These are phyloP conservation scores for Paralichthys olivaceus DNA, from an alignment of 2,113 vertebrate species.

Conservation along the genomic window DNA sequence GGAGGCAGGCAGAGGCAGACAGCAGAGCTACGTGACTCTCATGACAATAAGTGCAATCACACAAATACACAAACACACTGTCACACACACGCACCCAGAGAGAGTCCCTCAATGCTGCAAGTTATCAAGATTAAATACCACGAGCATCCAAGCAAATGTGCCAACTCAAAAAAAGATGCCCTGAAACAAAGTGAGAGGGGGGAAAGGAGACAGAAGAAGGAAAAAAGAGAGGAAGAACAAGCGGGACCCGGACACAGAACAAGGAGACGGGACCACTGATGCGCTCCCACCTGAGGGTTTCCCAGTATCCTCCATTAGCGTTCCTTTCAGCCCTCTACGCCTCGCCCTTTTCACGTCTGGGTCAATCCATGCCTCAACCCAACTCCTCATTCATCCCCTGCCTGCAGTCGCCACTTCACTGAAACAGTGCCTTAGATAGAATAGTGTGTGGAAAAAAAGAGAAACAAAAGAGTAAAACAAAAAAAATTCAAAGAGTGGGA, in stretches of 20 bases:
- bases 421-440: slow-evolving; percentile 48
- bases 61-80: slow-evolving; percentile 39
- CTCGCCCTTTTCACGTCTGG: slow-evolving; percentile 39
- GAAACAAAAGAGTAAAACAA: not conserved
- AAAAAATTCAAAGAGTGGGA: slow-evolving; percentile 51
- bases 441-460: slow-evolving; percentile 23
- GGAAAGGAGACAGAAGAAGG: not conserved
- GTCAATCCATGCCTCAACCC: slow-evolving; percentile 57
- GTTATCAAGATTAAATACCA: slow-evolving; percentile 53
- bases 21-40: slow-evolving; percentile 72
- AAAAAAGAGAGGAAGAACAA: not conserved
- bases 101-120: slow-evolving; percentile 37
- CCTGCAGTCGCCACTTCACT: slow-evolving; percentile 43
- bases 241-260: slow-evolving; percentile 18
- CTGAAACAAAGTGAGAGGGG: slow-evolving; percentile 18
- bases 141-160: slow-evolving; percentile 24
- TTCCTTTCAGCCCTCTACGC: slow-evolving; percentile 48
- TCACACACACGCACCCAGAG: slow-evolving; percentile 32
- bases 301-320: slow-evolving; percentile 65
- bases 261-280: slow-evolving; percentile 31
- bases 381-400: slow-evolving; percentile 42
- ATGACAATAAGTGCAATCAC: slow-evolving; percentile 66
- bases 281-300: slow-evolving; percentile 74
- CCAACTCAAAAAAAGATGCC: slow-evolving; percentile 25
- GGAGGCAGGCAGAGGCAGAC: slow-evolving; percentile 69